phyloP scores from a whole-genome alignment of 2,113 vertebrate genomes.

The Pseudolaguvia tuberculata region DNA sequence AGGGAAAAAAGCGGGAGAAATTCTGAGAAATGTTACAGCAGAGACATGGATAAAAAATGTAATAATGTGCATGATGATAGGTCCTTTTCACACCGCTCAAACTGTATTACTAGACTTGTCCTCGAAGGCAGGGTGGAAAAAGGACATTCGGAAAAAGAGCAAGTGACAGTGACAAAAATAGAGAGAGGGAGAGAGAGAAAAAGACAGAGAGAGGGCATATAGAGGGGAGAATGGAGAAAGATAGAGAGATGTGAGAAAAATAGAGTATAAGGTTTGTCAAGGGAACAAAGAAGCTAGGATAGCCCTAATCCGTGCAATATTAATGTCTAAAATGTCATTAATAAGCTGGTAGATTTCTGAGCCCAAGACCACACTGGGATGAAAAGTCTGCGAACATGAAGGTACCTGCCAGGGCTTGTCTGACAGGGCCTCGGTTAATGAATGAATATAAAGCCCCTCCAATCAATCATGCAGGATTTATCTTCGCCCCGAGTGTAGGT shows the following conservation, averaged over 20 bases:
- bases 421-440: constrained; percentile 73
- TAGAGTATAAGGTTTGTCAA: constrained; percentile 53
- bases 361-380: constrained; percentile 75
- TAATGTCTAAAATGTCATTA: constrained; percentile 78
- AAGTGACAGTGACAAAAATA: constrained; percentile 44
- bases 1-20: constrained; percentile 21
- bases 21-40: constrained; percentile 37
- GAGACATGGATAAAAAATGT: constrained; percentile 53
- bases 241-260: constrained; percentile 20
- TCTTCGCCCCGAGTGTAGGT: constrained; percentile 69
- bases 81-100: constrained; percentile 48
- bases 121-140: constrained; percentile 39
- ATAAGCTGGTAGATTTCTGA: constrained; percentile 66
- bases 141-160: constrained; percentile 44
- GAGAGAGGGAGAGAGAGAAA: constrained; percentile 15
- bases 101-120: constrained; percentile 48
- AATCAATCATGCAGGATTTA: constrained; percentile 72
- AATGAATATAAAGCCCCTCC: constrained; percentile 73
- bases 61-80: constrained; percentile 55
- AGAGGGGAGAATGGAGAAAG: constrained; percentile 5
- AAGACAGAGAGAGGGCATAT: constrained; percentile 16
- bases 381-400: constrained; percentile 70
- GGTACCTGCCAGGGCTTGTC: constrained; percentile 77
- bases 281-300: constrained; percentile 66
- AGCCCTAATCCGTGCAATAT: constrained; percentile 71